Conservation (phyloP, 2,797 vertebrate species). For the Crax fasciolata region DNA sequence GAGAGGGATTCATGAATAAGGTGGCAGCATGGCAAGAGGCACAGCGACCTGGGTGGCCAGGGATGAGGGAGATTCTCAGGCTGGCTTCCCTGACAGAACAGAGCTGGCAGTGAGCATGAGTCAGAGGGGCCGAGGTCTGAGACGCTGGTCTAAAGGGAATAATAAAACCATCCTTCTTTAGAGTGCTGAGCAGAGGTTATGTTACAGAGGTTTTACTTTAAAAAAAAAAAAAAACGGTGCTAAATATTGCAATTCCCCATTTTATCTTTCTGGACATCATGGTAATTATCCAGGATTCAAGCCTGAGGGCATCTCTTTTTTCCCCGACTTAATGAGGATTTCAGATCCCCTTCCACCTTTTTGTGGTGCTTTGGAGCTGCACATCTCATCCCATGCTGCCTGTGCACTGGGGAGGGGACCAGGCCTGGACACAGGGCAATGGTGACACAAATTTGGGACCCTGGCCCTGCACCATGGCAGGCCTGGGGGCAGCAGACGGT, state of each 20-base stretch:
- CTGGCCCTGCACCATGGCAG: accelerated
- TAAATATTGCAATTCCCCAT: background rate
- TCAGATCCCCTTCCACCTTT: background rate
- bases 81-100: background rate
- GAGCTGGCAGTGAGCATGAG: background rate
- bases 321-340: background rate
- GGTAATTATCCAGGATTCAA: background rate
- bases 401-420: background rate
- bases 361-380: background rate
- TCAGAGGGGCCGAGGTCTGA: background rate
- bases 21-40: background rate
- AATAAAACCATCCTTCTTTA: background rate
- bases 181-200: background rate
- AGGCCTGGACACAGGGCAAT: background rate
- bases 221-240: background rate
- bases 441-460: background rate
- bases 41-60: background rate
- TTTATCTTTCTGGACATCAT: background rate
- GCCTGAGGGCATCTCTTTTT: background rate
- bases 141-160: background rate
- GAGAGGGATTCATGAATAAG: constrained; percentile 49
- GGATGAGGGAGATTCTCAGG: background rate
- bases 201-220: background rate
- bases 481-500: background rate
- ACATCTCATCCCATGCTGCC: background rate